phyloP scores from a whole-genome alignment of 1,140 invertebrate genomes.

The Drosophila teissieri region DNA sequence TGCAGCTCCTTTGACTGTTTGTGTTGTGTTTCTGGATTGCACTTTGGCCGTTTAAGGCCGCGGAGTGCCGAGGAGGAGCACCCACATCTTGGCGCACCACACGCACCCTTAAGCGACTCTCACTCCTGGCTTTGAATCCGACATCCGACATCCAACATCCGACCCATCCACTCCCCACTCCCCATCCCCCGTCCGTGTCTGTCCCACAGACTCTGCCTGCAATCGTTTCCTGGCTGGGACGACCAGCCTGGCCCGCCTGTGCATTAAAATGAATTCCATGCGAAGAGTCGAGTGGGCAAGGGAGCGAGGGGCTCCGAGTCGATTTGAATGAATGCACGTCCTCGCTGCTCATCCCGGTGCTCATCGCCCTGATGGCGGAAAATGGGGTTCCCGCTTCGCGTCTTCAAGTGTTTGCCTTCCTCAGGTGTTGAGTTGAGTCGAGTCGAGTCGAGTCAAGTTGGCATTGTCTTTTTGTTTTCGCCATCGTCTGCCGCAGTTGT shows the following conservation, averaged over 20 bases:
- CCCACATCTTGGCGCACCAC: conserved; percentile 67
- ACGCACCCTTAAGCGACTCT: conserved; percentile 67
- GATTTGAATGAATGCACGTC: conserved; percentile 80
- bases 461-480: conserved; percentile 72
- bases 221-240: conserved; percentile 61
- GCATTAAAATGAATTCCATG: conserved; percentile 81
- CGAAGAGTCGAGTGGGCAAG: conserved; percentile 32
- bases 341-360: conserved; percentile 35
- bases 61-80: conserved; percentile 13
- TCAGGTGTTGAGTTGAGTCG: conserved; percentile 72
- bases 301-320: conserved; percentile 25
- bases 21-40: conserved; percentile 56
- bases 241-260: conserved; percentile 20
- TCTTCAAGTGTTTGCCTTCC: conserved; percentile 77
- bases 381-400: conserved; percentile 15
- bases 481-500: conserved; percentile 54
- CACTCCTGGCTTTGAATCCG: conserved; percentile 9
- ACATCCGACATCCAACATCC: not conserved
- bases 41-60: conserved; percentile 73
- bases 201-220: conserved; percentile 17
- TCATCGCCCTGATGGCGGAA: conserved; percentile 1
- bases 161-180: no score
- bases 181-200: not conserved
- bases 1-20: conserved; percentile 27
- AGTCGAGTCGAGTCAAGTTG: conserved; percentile 38